phyloP scores from a whole-genome alignment of 2,113 vertebrate species.

The Delphinapterus leucas region DNA sequence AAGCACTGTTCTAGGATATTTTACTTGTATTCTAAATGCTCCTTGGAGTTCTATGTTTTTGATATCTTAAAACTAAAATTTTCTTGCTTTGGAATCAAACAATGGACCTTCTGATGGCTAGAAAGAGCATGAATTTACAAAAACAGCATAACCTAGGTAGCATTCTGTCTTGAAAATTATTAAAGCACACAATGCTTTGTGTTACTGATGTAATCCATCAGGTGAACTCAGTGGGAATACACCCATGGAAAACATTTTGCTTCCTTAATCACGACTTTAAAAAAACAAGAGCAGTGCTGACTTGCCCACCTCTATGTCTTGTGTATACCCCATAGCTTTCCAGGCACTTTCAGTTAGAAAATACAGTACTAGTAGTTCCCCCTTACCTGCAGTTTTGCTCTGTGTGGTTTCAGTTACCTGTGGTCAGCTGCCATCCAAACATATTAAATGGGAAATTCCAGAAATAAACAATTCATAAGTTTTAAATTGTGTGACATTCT shows the following conservation, averaged over 20 bases:
- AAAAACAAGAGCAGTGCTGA: not conserved
- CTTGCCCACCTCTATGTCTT: not conserved
- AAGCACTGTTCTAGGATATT: not conserved
- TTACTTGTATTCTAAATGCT: not conserved
- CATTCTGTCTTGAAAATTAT: not conserved
- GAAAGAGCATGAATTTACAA: not conserved
- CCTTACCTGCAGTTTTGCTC: not conserved
- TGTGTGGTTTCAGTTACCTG: not conserved
- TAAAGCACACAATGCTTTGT: not conserved
- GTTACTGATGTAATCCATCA: not conserved
- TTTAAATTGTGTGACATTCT: not conserved
- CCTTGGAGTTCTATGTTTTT: not conserved
- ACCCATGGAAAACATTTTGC: not conserved
- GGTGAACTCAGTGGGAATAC: not conserved
- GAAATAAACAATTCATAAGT: not conserved
- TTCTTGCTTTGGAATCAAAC: not conserved
- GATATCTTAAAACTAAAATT: slow-evolving; percentile 10
- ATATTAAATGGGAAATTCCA: not conserved
- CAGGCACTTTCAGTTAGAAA: not conserved
- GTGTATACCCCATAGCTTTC: not conserved
- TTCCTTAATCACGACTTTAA: not conserved
- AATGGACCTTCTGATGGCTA: not conserved
- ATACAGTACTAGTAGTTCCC: too few species aligned
- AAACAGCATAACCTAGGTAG: not conserved
- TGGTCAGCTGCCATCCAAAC: not conserved